phyloP scores from a whole-genome alignment of 2,113 vertebrate species.

The Andinoacara biseriatus region DNA sequence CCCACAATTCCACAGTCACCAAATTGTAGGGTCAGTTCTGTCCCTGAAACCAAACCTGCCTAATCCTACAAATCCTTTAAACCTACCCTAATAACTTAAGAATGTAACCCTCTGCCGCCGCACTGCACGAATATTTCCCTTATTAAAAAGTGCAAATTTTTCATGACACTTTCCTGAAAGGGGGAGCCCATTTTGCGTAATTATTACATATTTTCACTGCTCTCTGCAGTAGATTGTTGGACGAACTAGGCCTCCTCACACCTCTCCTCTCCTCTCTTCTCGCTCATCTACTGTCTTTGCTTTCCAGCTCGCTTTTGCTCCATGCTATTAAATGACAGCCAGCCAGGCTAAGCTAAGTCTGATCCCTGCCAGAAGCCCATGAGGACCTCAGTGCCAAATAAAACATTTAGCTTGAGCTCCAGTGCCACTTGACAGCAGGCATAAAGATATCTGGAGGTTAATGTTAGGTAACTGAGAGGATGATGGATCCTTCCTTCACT shows the following conservation, averaged over 20 bases:
- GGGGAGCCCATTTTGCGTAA: not conserved
- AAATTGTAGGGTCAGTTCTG: not conserved
- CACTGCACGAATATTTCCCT: not conserved
- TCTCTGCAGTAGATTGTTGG: not conserved
- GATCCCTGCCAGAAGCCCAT: conserved; percentile 60
- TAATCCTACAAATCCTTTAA: conserved; percentile 21
- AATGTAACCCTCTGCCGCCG: not conserved
- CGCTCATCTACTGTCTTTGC: conserved; percentile 7
- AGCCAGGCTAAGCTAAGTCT: conserved; percentile 53
- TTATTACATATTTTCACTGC: not conserved
- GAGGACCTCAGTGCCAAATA: conserved; percentile 49
- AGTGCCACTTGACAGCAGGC: conserved; percentile 48
- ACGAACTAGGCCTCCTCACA: not conserved
- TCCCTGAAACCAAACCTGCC: not conserved
- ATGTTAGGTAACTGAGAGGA: conserved; percentile 51
- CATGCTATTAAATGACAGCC: conserved; percentile 46
- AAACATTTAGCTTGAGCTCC: conserved; percentile 50
- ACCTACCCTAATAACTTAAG: not conserved
- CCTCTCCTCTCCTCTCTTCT: not conserved
- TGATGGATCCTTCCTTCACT: conserved; percentile 36
- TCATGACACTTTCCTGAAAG: not conserved
- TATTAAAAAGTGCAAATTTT: not conserved
- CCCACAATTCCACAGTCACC: not conserved
- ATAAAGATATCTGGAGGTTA: conserved; percentile 61
- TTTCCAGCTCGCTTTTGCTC: conserved; percentile 13